A percentile compares a stretch with the other conserved stretches of the same genome.
These are phyloP conservation scores for Eristalinus aeneus DNA, from an alignment of 2,888 invertebrate species.

Conservation along the genomic window DNA sequence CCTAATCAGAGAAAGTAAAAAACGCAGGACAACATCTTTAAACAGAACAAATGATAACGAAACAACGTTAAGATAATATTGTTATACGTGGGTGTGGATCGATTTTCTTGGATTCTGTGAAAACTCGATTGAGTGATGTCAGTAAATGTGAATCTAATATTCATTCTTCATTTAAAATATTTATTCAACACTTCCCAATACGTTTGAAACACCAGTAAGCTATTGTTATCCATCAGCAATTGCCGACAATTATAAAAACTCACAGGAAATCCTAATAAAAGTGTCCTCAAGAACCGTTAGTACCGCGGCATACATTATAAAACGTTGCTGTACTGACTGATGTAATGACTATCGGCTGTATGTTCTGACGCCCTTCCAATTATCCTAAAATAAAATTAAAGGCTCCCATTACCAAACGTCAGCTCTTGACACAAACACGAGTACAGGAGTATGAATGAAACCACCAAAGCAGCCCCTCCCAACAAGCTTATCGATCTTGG, in stretches of 20 bases:
- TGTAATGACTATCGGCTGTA: conserved; percentile 56
- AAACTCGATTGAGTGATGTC: too few relatives aligned
- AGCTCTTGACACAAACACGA: background rate
- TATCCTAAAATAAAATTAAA: conserved; percentile 47
- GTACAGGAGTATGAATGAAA: too few relatives aligned
- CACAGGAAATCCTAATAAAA: background rate
- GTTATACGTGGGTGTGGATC: too few relatives aligned
- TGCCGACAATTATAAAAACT: conserved; percentile 19
- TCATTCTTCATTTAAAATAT: background rate
- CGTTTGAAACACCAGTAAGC: background rate
- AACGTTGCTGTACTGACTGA: conserved; percentile 30
- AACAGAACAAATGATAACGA: too few relatives aligned
- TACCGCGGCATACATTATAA: conserved; percentile 24
- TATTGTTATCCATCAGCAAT: background rate
- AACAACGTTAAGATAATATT: too few relatives aligned
- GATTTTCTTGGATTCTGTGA: too few relatives aligned
- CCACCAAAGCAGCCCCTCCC: background rate
- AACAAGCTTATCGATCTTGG: background rate
- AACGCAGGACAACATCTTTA: too few relatives aligned
- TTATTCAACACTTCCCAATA: background rate
- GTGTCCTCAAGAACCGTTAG: background rate
- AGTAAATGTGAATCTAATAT: too few relatives aligned
- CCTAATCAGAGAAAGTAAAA: too few relatives aligned
- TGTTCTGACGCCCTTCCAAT: conserved; percentile 65
- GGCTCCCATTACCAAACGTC: background rate